Evolutionary conservation across 53 echinoderm and acorn worm genomes (phyloP).

Genomic region (Glandiceps talaboti): DNA sequence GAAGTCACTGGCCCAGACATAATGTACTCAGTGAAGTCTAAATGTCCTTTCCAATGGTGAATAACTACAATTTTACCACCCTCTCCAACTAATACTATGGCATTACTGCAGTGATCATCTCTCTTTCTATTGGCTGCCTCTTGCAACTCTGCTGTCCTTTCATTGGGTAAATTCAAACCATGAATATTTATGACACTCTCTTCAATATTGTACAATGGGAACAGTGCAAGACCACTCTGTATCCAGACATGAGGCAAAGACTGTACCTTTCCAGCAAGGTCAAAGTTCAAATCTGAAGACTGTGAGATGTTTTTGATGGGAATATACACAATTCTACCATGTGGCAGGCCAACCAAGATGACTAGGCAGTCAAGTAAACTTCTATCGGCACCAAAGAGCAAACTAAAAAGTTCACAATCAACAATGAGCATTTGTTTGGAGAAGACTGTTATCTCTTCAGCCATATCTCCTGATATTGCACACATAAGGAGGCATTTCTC

Average conservation of each 20-base stretch:
- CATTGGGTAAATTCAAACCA: not conserved
- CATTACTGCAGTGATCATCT: not conserved
- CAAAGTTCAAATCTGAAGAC: not conserved
- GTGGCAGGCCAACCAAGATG: slow-evolving; percentile 19
- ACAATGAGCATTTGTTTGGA: slow-evolving; percentile 2
- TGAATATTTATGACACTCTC: not conserved
- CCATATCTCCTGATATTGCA: not conserved
- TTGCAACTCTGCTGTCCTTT: no score
- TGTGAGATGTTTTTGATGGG: not conserved
- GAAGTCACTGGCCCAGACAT: not conserved
- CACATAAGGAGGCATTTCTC: no score
- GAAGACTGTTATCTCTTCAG: not conserved
- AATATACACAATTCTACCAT: slow-evolving; percentile 16
- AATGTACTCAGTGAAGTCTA: not conserved
- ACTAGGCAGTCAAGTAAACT: slow-evolving; percentile 16
- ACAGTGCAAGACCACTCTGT: not conserved
- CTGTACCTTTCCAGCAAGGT: not conserved
- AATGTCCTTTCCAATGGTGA: not conserved
- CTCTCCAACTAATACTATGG: not conserved
- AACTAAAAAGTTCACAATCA: slow-evolving; percentile 22
- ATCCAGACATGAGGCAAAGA: no score
- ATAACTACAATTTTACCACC: not conserved
- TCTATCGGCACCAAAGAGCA: slow-evolving; percentile 23
- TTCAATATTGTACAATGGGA: not conserved
- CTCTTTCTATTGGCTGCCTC: not conserved